Base-by-base conservation (phyloP, 2,113 vertebrate species). In the Erythrolamprus reginae region DNA sequence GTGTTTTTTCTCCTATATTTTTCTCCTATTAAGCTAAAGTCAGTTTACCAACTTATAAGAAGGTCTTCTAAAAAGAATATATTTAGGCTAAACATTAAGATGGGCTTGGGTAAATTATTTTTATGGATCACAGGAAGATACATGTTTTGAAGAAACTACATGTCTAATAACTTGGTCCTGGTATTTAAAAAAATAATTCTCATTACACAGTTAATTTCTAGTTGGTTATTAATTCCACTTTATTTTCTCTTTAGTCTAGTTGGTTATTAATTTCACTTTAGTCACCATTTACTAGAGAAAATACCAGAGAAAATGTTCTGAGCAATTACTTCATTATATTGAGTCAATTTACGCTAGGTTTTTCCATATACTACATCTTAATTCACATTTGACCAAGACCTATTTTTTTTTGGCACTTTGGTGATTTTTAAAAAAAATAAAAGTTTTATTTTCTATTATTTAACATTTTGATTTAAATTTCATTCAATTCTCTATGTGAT, bases 391-490 rank as follows among this genome's bases (percentile, higher is more conserved):
- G 53, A 45, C 5, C 13, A 85, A 42, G 48, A 2, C 77, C 28
- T 9, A 28, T 61, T 84, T 88, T n/a, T 91, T 53, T 82, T 23
- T 21, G 0, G 52, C 82, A 93, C 28, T 50, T 4, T 1, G 92
- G 94, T 95, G 84, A 95, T 94, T 94, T 96, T 94, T 96, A 94
- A 95, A 96, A 94, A 38, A 38, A 96, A 96, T 96, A 96, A 96
- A 96, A 91, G 33, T 94, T 61, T 84, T 96, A 95, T 96, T 96
- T 96, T 96, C 93, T 95, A 96, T 93, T 95, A 95, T 45, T 17
- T 53, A 89, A n/a, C 70, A 0, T 47, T 48, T 38, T 65, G 7
- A 65, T 77, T 51, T 28, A 45, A 51, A 2, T 21, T 5, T 10
- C 47, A 17, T 26, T 1, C 3, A 2, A 65, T 8, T 28, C 23